A percentile compares a stretch with the other conserved stretches of the same genome.
phyloP scores from a whole-genome alignment of 2,797 vertebrate genomes.

The Florisuga fusca region DNA sequence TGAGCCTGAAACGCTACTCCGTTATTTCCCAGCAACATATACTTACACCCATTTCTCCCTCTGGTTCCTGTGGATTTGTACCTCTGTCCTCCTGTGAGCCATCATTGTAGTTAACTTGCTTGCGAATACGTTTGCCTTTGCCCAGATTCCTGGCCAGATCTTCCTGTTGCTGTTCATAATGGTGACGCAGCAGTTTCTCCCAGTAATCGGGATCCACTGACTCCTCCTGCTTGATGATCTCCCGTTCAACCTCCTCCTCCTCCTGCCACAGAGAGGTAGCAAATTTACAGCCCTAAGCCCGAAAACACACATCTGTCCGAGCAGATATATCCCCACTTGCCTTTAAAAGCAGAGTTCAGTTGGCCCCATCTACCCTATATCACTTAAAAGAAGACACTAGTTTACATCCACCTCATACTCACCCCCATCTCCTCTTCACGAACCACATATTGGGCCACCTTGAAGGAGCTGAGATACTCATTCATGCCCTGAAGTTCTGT shows the following conservation, averaged over 20 bases:
- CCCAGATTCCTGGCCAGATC: constrained; percentile 96
- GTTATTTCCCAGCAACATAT: constrained; percentile 17
- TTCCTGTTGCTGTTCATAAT: constrained; percentile 98
- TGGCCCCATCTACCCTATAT: neutral
- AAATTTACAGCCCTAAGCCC: neutral
- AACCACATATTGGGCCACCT: constrained; percentile 98
- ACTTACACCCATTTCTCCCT: neutral
- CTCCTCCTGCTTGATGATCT: constrained; percentile 99
- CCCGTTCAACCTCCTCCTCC: constrained; percentile 96
- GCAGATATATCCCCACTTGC: neutral
- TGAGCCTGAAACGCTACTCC: constrained; percentile 72
- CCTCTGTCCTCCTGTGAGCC: constrained; percentile 98
- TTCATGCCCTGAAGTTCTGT: constrained; percentile 99
- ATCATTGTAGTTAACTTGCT: constrained; percentile 99
- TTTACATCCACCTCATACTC: constrained; percentile 69
- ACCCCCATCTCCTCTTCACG: constrained; percentile 98
- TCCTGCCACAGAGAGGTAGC: constrained; percentile 73
- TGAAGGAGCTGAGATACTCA: constrained; percentile 98
- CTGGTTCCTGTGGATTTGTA: constrained; percentile 78
- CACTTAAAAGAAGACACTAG: neutral
- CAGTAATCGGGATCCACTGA: constrained; percentile 98
- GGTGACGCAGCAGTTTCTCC: constrained; percentile 97
- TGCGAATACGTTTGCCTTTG: constrained; percentile 98
- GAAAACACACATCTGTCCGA: neutral
- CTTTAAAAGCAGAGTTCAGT: neutral